phyloP scores from a whole-genome alignment of 2,797 vertebrate species.

The Prionace glauca region DNA sequence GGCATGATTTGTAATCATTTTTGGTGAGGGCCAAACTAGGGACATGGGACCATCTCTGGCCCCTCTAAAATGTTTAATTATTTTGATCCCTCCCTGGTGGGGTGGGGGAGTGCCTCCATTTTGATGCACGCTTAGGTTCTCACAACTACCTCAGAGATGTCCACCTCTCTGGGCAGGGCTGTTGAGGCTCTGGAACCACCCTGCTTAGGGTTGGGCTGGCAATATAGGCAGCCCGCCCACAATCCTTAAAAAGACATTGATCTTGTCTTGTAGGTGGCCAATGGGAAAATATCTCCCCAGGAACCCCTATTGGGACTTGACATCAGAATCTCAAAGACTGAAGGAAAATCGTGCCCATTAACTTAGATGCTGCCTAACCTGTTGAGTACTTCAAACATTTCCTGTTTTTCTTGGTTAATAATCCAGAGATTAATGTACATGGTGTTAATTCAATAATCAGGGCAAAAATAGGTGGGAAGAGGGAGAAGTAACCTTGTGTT shows the following conservation, averaged over 20 bases:
- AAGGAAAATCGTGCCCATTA: neutral
- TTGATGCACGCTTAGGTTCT: neutral
- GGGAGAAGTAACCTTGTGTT: neutral
- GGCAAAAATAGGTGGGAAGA: neutral
- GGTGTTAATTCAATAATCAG: neutral
- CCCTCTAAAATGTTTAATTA: neutral
- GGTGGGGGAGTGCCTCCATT: neutral
- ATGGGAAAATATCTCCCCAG: neutral
- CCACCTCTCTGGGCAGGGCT: no score
- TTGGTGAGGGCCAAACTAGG: neutral
- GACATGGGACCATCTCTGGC: neutral
- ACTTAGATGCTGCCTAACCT: neutral
- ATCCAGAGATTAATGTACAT: neutral
- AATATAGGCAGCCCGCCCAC: no score
- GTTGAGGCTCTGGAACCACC: no score
- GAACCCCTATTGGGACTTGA: neutral
- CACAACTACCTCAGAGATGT: no score
- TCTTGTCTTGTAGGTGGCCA: no score
- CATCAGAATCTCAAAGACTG: neutral
- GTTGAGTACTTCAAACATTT: neutral
- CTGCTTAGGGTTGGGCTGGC: no score
- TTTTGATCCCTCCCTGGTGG: neutral
- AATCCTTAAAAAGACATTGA: no score
- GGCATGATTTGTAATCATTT: neutral
- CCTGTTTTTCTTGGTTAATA: neutral